Evolutionary conservation across 2,797 vertebrate genomes (phyloP).

Genomic region (Eupleurogrammus muticus): DNA sequence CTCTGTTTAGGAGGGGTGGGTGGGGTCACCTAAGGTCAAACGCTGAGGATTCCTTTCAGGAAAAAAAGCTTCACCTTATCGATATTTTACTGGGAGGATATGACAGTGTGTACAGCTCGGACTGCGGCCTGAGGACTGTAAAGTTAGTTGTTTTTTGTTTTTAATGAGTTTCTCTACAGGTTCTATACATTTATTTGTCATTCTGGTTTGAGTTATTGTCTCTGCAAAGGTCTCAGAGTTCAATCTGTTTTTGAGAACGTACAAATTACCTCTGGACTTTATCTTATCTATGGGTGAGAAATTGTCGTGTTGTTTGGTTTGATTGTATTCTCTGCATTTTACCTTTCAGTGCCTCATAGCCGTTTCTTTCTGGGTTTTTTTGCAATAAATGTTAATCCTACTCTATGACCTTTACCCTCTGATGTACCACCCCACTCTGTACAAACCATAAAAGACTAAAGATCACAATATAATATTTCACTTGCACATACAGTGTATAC

Average conservation of each 20-base stretch:
- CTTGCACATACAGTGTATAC: too few species aligned
- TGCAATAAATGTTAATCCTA: conserved; percentile 5
- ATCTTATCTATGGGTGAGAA: not conserved
- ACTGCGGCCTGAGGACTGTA: conserved; percentile 11
- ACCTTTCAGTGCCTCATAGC: conserved; percentile 43
- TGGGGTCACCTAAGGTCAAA: conserved; percentile 9
- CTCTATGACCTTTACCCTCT: not conserved
- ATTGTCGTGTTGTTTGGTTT: conserved; percentile 3
- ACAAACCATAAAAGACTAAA: not conserved
- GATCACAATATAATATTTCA: too few species aligned
- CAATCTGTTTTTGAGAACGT: not conserved
- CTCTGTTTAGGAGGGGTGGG: too few species aligned
- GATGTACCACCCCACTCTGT: not conserved
- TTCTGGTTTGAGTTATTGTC: not conserved
- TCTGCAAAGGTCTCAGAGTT: conserved; percentile 6
- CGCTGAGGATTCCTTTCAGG: conserved; percentile 2
- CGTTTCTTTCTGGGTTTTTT: conserved; percentile 9
- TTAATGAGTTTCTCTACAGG: not conserved
- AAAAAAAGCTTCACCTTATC: conserved; percentile 6
- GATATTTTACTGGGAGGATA: conserved; percentile 18
- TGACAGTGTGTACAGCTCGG: not conserved
- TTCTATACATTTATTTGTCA: too few species aligned
- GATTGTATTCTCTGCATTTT: conserved; percentile 18
- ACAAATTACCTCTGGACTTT: not conserved
- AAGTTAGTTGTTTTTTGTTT: conserved; percentile 14